Base-by-base conservation (phyloP, 2,888 invertebrate genomes). In the Acleris holmiana region DNA sequence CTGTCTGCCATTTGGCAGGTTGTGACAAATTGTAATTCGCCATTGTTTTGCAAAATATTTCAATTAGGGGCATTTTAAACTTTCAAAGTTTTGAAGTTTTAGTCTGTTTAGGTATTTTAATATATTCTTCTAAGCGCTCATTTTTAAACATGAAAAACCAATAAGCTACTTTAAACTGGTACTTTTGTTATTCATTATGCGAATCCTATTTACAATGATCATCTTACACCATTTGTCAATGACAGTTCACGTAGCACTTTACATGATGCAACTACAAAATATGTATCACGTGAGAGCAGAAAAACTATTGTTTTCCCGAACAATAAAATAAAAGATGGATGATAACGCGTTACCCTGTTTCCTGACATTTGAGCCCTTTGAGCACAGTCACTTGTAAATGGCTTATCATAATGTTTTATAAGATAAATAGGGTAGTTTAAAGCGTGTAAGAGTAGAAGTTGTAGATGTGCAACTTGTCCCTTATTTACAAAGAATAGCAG, bases 291-390 rank as follows among this genome's bases (percentile, higher is more conserved):
- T 88, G 88, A 76, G 88, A 88, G 73, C 77, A 76, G 75, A 77
- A 79, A 71, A 64, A 71, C 64, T 80, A 86, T 88, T 88, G 87
- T 86, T 65, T 69, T 71, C 71, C 58, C 67, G 69, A 82, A 88
- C 86, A 88, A 88, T 86, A 85, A 80, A 66, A 83, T 82, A 79
- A 77, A 73, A 80, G 85, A 86, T 84, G 72, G 55, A 71, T 70
- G 83, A 83, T 84, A 82, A 69, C 70, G 69, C 66, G 41, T 66
- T 67, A 57, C 67, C 69, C 71, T 68, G 73, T 19, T n/a, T 35
- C 13, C 44, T 6, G 44, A 17, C 17, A 44, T 8, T 35, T 35
- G 35, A 35, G 44, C 44, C 44, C 44, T 44, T 44, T 35, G 35
- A 35, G 35, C 13, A 13, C 10, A 35, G 13, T 35, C 3, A 35